phyloP scores from a whole-genome alignment of 2,888 invertebrate species.

The Agrochola lota region DNA sequence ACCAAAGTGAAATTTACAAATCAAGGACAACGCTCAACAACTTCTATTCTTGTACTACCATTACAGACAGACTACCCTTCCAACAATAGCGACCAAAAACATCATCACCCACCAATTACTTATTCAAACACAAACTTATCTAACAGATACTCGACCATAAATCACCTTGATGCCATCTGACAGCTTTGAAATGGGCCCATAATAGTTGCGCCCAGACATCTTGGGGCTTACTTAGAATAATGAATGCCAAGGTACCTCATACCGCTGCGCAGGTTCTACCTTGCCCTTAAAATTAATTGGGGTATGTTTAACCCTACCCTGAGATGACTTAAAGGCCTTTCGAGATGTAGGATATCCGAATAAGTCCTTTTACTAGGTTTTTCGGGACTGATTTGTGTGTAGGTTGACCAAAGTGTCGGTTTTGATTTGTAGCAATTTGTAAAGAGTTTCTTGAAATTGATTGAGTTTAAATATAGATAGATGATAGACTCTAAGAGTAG shows the following conservation, averaged over 20 bases:
- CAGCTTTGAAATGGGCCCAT: constrained; percentile 68
- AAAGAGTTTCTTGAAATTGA: neutral
- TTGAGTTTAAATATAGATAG: too few species aligned
- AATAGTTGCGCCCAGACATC: constrained; percentile 68
- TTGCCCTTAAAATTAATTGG: constrained; percentile 69
- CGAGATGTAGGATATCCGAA: constrained; percentile 46
- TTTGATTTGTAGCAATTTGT: neutral
- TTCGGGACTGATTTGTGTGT: constrained; percentile 9
- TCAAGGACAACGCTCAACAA: neutral
- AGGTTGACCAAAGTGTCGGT: neutral
- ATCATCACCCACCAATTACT: constrained; percentile 62
- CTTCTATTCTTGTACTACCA: neutral
- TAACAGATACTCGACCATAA: constrained; percentile 64
- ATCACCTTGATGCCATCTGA: constrained; percentile 71
- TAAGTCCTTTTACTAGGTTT: constrained; percentile 35
- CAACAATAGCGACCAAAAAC: constrained; percentile 43
- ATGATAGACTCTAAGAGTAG: too few species aligned
- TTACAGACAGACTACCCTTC: constrained; percentile 6
- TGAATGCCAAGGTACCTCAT: constrained; percentile 68
- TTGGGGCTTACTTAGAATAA: constrained; percentile 65
- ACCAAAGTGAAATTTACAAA: neutral
- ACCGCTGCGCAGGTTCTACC: constrained; percentile 50
- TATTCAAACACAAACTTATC: constrained; percentile 67
- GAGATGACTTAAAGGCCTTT: constrained; percentile 56
- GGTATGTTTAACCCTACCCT: constrained; percentile 63